Evolutionary conservation across 2,797 vertebrate species (phyloP).

Genomic region (Megaceryle alcyon): DNA sequence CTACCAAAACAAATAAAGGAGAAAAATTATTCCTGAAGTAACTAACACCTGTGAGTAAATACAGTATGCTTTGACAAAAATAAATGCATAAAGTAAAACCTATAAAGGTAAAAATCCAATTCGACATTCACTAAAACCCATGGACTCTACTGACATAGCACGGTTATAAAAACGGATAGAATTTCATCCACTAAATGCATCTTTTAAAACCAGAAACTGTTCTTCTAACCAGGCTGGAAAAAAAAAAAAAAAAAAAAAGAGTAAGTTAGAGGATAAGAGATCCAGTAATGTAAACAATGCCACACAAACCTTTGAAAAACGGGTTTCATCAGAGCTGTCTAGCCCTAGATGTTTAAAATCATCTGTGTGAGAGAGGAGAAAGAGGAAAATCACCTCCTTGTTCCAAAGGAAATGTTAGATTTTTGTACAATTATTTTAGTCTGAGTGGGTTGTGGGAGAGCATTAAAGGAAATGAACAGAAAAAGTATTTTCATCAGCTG

Average conservation of each 20-base stretch:
- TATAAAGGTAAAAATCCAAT: background rate
- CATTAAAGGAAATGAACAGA: conserved; percentile 48
- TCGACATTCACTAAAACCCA: background rate
- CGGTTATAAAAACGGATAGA: background rate
- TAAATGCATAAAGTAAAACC: background rate
- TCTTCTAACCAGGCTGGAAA: background rate
- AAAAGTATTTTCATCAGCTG: conserved; percentile 39
- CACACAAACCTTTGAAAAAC: conserved; percentile 26
- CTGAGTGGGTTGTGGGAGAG: conserved; percentile 17
- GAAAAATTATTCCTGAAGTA: background rate
- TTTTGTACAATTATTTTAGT: conserved; percentile 52
- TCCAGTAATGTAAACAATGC: background rate
- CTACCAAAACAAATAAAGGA: conserved; percentile 22
- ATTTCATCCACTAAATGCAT: background rate
- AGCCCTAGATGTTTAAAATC: conserved; percentile 17
- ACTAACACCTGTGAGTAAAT: conserved; percentile 1
- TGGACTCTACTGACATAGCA: background rate
- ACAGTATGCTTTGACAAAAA: background rate
- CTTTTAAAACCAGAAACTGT: background rate
- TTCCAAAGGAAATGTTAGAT: conserved; percentile 21
- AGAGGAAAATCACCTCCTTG: conserved; percentile 27
- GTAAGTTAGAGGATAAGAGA: background rate
- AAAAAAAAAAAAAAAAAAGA: background rate
- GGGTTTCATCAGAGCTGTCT: background rate
- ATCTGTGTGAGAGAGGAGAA: background rate